Base-by-base conservation (phyloP, 2,888 invertebrate genomes). In the Sarcophaga rosellei region DNA sequence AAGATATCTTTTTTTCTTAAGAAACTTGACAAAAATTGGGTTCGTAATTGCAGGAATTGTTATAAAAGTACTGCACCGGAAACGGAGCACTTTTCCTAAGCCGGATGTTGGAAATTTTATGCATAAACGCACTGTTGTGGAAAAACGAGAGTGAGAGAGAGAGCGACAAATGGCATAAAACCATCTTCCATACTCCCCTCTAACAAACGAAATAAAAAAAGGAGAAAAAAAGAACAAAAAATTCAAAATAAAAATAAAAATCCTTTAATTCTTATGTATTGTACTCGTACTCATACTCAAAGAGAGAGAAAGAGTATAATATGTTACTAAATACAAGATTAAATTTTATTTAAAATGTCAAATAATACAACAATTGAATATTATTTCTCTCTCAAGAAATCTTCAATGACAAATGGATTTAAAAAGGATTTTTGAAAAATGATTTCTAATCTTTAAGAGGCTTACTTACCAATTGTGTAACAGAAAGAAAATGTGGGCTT, bases 11-110 rank as follows among this genome's bases (percentile, higher is more conserved):
- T 35, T 35, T 70, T 47, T 75, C 47, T 74, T 25, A n/a, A 62
- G 65, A 23, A 79, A 68, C 62, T 78, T 84, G 66, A 44, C 15
- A 23, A 68, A 47, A 57, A 73, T 53, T 53, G 85, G 79, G 79
- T 53, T 53, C 15, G 80, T 87, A 87, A 87, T 87, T 87, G 86
- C 84, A 86, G 72, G 78, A 70, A 84, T 78, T 86, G 78, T 81
- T 84, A 84, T 45, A 84, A 80, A 86, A 78, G 85, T 79, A 82
- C 84, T 80, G 87, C 85, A 85, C 87, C 85, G 88, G 88, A 88
- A 88, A 84, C 79, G 74, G 83, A 85, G 87, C 88, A 88, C 88
- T 88, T 81, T 87, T 79, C 85, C 75, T 63, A 69, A 86, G 76
- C 79, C 88, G 88, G 88, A 88, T 81, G 84, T 78, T 81, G 66